Conservation (phyloP, 2,797 vertebrate species). For the Mionectes olivaceus region DNA sequence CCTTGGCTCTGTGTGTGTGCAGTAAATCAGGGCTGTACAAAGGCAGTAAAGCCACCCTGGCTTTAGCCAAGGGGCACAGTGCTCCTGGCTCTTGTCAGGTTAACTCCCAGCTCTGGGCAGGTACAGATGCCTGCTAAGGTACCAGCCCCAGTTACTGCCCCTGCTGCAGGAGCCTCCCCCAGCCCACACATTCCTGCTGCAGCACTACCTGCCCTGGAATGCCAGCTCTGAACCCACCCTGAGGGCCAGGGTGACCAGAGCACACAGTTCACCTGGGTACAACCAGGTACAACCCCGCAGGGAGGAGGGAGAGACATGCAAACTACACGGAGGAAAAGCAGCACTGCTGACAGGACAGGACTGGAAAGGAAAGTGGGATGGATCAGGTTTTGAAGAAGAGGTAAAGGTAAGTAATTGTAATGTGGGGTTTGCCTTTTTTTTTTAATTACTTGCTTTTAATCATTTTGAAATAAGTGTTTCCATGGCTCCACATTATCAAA, state of each 20-base stretch:
- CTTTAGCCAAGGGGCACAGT: background rate
- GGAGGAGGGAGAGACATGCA: background rate
- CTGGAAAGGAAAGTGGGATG: background rate
- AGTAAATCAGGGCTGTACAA: background rate
- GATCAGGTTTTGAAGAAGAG: background rate
- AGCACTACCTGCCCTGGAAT: background rate
- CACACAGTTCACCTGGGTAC: background rate
- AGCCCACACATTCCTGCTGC: rapidly evolving
- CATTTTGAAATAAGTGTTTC: background rate
- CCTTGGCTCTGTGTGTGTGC: background rate
- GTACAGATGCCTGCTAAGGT: background rate
- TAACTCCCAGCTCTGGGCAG: background rate
- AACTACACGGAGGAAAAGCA: background rate
- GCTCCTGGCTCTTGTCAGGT: background rate
- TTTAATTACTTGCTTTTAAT: conserved; percentile 18
- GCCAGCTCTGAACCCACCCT: background rate
- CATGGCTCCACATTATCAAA: background rate
- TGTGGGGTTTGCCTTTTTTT: background rate
- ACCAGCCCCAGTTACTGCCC: rapidly evolving
- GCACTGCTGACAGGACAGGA: background rate
- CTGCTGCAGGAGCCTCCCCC: background rate
- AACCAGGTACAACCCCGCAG: background rate
- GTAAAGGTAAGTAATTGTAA: background rate
- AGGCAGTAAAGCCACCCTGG: background rate
- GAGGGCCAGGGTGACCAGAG: rapidly evolving